Percentiles rank a stretch among this genome's conserved stretches.
These are phyloP conservation scores for Anguilla japonica DNA, from an alignment of 2,113 vertebrate genomes.

Conservation along the genomic window DNA sequence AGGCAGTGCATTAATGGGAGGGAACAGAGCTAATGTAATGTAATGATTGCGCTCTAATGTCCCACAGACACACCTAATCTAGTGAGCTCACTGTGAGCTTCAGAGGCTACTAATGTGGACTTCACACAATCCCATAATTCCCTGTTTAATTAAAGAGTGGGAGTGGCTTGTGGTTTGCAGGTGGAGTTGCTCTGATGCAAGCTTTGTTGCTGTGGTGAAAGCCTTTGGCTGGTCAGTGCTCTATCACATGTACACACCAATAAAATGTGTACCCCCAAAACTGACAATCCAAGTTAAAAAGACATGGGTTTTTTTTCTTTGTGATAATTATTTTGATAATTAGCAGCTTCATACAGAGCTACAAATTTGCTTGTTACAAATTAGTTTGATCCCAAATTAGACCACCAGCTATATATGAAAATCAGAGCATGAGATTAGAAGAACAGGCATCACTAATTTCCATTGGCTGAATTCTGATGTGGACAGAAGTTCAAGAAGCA, in stretches of 20 bases:
- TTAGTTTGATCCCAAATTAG: background rate
- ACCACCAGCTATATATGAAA: background rate
- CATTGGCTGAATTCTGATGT: too few relatives aligned
- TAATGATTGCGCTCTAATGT: conserved; percentile 82
- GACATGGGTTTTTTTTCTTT: too few relatives aligned
- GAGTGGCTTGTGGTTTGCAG: conserved; percentile 65
- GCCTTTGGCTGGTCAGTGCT: conserved; percentile 44
- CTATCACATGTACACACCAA: conserved; percentile 15
- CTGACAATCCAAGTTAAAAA: background rate
- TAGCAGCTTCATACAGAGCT: too few relatives aligned
- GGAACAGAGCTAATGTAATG: conserved; percentile 75
- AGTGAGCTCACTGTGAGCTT: conserved; percentile 71
- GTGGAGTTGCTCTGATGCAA: conserved; percentile 67
- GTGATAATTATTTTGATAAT: too few relatives aligned
- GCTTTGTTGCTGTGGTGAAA: conserved; percentile 61
- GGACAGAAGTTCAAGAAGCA: background rate
- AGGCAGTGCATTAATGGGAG: conserved; percentile 75
- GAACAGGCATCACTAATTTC: too few relatives aligned
- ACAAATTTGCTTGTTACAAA: too few relatives aligned
- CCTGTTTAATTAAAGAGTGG: conserved; percentile 85
- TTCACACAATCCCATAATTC: conserved; percentile 84
- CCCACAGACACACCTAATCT: conserved; percentile 77
- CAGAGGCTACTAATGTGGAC: conserved; percentile 81
- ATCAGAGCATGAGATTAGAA: background rate
- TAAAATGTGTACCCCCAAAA: conserved; percentile 18